Base-by-base conservation (phyloP, 1,140 invertebrate genomes). In the Wasmannia auropunctata region DNA sequence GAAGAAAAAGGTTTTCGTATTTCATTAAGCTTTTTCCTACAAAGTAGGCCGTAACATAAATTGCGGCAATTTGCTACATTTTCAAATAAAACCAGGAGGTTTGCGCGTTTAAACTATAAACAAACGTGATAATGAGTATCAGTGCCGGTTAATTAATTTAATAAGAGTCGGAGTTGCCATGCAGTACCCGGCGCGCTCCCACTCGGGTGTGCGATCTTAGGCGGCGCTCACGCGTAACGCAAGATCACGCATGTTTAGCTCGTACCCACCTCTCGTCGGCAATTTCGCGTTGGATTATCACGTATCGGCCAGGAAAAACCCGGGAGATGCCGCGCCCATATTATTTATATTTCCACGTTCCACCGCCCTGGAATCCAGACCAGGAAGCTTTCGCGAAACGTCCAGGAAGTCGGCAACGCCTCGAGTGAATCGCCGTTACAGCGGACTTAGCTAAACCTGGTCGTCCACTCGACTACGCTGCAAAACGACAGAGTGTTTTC, bases 321-420 rank as follows among this genome's bases (percentile, higher is more conserved):
- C 25, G n/a, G 28, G 11, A 74, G 34, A 22, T 46, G 69, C 79
- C 79, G 37, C 79, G 51, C 79, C 79, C 51, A 74, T 60, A 74
- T 83, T 83, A 83, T 83, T 83, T 83, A 83, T 74, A 83, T 74
- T 83, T 83, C 40, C 40, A 83, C 37, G 79, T 83, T 34, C 67
- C 67, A 58, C 37, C 79, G 51, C 51, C 31, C 28, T 72, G 79
- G 79, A 83, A 83, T 83, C 16, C 79, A 83, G 51, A 83, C 79
- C 79, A 83, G 79, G 67, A 83, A 83, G 79, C 37, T 58, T 43
- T 25, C 67, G 67, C 67, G 37, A 37, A 69, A 51, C 54, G 31
- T 83, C 67, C 54, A 60, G 79, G 79, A 83, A 83, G 79, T 34
- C 51, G 22, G 63, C 22, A 56, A 28, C 63, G 79, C 67, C 79